A percentile compares a stretch with the other conserved stretches of the same genome.
Conservation (phyloP, 30 jellyfish, hydroid and myxozoan species). For the Aurelia sp. region DNA sequence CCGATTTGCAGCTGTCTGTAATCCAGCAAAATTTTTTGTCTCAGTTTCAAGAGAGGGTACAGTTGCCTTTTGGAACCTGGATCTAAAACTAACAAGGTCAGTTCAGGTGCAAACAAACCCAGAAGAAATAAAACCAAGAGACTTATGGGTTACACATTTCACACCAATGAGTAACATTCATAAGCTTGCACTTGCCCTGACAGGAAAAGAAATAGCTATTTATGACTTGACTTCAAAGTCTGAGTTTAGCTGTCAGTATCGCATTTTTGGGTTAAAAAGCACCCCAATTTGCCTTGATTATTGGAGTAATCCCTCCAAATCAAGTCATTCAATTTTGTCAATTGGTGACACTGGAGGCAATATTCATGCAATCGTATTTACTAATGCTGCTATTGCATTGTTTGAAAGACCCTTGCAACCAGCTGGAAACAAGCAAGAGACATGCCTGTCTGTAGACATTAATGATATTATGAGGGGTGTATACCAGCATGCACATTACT, state of each 20-base stretch:
- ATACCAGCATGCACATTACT: slow-evolving; percentile 61
- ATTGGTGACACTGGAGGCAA: slow-evolving; percentile 92
- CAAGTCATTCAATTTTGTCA: slow-evolving; percentile 64
- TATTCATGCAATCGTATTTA: slow-evolving; percentile 75
- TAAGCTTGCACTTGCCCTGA: slow-evolving; percentile 82
- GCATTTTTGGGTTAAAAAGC: slow-evolving; percentile 60
- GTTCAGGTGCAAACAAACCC: slow-evolving; percentile 79
- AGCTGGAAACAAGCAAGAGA: slow-evolving; percentile 65
- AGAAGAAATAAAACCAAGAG: slow-evolving; percentile 82
- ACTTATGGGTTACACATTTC: slow-evolving; percentile 95
- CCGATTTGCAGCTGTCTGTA: slow-evolving; percentile 56
- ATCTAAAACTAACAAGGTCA: slow-evolving; percentile 44
- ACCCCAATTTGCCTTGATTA: slow-evolving; percentile 86
- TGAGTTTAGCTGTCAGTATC: slow-evolving; percentile 85
- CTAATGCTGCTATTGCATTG: slow-evolving; percentile 62
- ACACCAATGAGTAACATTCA: slow-evolving; percentile 66
- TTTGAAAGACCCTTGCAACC: slow-evolving; percentile 91
- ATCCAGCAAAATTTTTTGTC: slow-evolving; percentile 48
- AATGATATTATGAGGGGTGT: slow-evolving; percentile 57
- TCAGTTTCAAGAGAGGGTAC: slow-evolving; percentile 91
- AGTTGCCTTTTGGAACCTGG: slow-evolving; percentile 73
- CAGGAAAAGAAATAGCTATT: slow-evolving; percentile 85
- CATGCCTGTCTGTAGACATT: slow-evolving; percentile 58
- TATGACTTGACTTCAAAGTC: slow-evolving; percentile 77
- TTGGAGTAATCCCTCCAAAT: slow-evolving; percentile 76